phyloP scores from a whole-genome alignment of 1,140 invertebrate species.

The Lordiphosa collinella region DNA sequence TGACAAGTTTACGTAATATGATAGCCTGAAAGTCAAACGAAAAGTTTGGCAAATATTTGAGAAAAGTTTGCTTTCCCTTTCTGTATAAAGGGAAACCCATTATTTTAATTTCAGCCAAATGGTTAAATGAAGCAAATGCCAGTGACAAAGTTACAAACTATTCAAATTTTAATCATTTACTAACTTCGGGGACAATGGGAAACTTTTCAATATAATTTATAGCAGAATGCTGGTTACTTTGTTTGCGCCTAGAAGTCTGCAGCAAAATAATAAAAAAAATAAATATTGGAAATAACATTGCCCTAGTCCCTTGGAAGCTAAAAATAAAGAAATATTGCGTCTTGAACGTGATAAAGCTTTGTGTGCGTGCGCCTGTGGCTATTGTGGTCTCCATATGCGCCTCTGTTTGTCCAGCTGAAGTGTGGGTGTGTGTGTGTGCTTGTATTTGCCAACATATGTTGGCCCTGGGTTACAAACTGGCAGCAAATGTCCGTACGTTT shows the following conservation, averaged over 20 bases:
- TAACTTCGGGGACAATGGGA: not conserved
- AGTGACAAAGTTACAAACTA: too few relatives aligned
- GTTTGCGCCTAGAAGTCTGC: not conserved
- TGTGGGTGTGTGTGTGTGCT: slow-evolving; percentile 7
- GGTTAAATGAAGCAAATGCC: too few relatives aligned
- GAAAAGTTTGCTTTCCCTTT: slow-evolving; percentile 29
- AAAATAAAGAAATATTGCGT: slow-evolving; percentile 55
- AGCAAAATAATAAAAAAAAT: slow-evolving; percentile 38
- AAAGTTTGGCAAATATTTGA: slow-evolving; percentile 60
- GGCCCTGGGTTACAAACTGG: slow-evolving; percentile 63
- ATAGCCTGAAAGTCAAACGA: slow-evolving; percentile 42
- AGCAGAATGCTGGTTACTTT: not conserved
- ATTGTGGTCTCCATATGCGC: slow-evolving; percentile 22
- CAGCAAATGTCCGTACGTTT: slow-evolving; percentile 50
- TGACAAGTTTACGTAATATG: slow-evolving; percentile 24
- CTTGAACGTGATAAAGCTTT: slow-evolving; percentile 59
- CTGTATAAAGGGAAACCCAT: not conserved
- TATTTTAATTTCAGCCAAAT: too few relatives aligned
- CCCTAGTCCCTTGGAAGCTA: slow-evolving; percentile 42
- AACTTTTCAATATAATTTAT: slow-evolving; percentile 22
- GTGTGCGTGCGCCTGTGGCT: slow-evolving; percentile 26
- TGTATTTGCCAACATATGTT: slow-evolving; percentile 76
- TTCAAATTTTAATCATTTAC: slow-evolving; percentile 6
- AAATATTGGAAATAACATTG: slow-evolving; percentile 21
- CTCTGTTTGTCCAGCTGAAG: slow-evolving; percentile 30